Base-by-base conservation (phyloP, 2,888 invertebrate species). In the Auanema freiburgensis region DNA sequence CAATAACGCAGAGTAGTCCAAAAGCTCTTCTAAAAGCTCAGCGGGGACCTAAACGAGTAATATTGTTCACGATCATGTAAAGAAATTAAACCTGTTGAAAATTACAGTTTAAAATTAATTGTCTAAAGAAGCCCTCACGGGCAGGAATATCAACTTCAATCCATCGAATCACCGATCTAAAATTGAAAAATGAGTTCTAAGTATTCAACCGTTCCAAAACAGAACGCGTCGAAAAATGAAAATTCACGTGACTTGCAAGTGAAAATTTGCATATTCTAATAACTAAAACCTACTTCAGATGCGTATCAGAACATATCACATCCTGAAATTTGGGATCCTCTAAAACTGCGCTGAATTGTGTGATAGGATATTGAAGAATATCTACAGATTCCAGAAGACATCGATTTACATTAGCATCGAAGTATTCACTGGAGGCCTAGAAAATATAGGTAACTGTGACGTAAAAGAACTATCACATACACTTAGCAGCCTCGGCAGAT, bases 1-100 rank as follows among this genome's bases (percentile, higher is more conserved):
- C 80, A 88, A 88, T 57, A 89, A 84, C 49, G 87, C 85, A 68
- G 88, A 88, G 25, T 82, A 86, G 71, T 89, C 88, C 63, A 89
- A 85, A 71, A 88, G 88, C 71, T 87, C 87, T 53, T 83, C 79
- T 5, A 86, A 70, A 40, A 83, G 80, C 49, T 83, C 77, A 43
- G 78, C 62, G 1, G 63, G 53, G 3, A 82, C 71, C 59, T 59
- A 10, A 53, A 59, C 8, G 33, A 33, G 8, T 5, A 33, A 33
- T 33, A 33, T 3, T 33, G 33, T 3, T 5, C 33, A 33, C 33
- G 3, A 33, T 33, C n/a, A n/a, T n/a, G n/a, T n/a, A n/a, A n/a
- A n/a, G n/a, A n/a, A 33, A 5, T 33, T 8, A 8, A 33, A 33
- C 33, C 33, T 33, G 33, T 8, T 33, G 33, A 33, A 33, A 33